Percentiles rank a stretch among this genome's conserved stretches.
phyloP scores from a whole-genome alignment of 2,113 vertebrate genomes.

The Leucosticte australis region DNA sequence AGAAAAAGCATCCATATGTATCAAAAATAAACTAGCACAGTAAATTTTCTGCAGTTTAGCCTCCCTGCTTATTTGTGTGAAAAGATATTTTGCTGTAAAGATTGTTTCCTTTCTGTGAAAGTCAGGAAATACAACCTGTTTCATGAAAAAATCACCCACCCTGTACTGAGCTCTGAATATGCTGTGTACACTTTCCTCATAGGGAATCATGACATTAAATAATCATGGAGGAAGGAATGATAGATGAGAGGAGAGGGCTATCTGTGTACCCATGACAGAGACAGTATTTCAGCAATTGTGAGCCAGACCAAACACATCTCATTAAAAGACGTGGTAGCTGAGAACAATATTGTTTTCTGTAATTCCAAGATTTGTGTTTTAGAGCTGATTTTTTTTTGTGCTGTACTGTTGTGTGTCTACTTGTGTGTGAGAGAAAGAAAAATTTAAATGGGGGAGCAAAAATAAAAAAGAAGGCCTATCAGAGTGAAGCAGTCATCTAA shows the following conservation, averaged over 20 bases:
- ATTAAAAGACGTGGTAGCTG: neutral
- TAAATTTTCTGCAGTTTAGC: neutral
- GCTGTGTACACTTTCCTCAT: neutral
- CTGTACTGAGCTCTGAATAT: neutral
- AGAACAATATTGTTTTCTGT: neutral
- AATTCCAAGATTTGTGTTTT: rapidly evolving
- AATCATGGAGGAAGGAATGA: neutral
- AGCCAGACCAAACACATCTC: neutral
- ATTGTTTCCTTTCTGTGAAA: neutral
- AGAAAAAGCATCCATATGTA: neutral
- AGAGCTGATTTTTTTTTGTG: neutral
- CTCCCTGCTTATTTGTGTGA: neutral
- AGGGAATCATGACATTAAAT: neutral
- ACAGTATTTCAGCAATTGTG: neutral
- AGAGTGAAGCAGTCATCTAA: neutral
- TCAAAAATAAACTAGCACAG: neutral
- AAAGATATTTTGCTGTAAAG: neutral
- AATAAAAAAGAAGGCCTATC: neutral
- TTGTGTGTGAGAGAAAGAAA: neutral
- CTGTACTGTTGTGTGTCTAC: neutral
- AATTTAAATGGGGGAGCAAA: neutral
- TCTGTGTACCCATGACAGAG: neutral
- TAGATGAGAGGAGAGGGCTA: neutral
- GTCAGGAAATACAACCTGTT: neutral
- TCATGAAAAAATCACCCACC: neutral